These are phyloP conservation scores for Plebejus argus DNA, from an alignment of 2,888 invertebrate species.

Conservation along the genomic window DNA sequence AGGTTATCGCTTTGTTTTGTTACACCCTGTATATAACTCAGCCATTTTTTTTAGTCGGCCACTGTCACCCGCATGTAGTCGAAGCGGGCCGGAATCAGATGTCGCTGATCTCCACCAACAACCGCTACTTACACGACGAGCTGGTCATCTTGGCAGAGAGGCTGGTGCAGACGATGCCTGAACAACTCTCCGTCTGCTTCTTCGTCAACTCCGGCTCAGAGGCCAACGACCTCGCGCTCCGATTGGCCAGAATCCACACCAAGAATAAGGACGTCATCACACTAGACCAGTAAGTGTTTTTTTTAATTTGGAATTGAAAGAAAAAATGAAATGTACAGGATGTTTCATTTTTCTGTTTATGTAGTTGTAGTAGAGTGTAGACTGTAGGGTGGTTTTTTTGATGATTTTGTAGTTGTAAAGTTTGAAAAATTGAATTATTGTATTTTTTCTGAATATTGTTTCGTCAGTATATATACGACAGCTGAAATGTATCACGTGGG, in stretches of 20 bases:
- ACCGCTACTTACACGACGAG: slow-evolving; percentile 97
- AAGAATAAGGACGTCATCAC: slow-evolving; percentile 94
- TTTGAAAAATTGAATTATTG: background rate
- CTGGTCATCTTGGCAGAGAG: slow-evolving; percentile 94
- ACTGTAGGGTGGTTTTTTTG: background rate
- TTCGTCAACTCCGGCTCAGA: slow-evolving; percentile 99
- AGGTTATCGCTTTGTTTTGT: background rate
- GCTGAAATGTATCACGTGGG: no score
- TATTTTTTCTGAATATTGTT: background rate
- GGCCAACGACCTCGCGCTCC: slow-evolving; percentile 97
- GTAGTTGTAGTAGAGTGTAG: background rate
- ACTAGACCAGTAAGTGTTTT: slow-evolving; percentile 95
- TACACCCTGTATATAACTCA: background rate
- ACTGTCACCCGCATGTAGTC: slow-evolving; percentile 97
- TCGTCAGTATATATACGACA: no score
- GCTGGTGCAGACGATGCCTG: slow-evolving; percentile 91
- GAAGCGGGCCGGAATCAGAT: slow-evolving; percentile 95
- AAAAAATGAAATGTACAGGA: slow-evolving; percentile 19
- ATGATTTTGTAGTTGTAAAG: background rate
- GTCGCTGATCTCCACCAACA: slow-evolving; percentile 95
- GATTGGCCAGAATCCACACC: slow-evolving; percentile 94
- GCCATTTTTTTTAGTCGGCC: slow-evolving; percentile 88
- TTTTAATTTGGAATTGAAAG: background rate
- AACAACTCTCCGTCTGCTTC: slow-evolving; percentile 93
- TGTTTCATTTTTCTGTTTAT: slow-evolving; percentile 11